These are phyloP conservation scores for Botia kubotai DNA, from an alignment of 2,797 vertebrate genomes.

Conservation along the genomic window DNA sequence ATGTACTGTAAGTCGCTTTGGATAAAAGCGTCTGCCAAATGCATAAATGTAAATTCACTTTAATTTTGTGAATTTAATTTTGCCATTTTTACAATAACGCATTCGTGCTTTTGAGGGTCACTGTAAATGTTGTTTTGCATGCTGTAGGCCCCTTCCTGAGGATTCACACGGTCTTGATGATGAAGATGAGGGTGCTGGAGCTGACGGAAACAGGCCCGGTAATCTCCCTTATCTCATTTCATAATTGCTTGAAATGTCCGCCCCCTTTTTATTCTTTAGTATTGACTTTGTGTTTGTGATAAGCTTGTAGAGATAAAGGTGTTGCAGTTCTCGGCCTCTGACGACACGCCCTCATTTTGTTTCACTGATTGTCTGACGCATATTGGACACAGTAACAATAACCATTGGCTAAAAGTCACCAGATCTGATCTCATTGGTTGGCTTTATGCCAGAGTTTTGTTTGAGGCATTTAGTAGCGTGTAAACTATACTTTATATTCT, in stretches of 20 bases:
- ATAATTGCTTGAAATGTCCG: not conserved
- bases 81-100: too few relatives aligned
- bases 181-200: constrained; percentile 53
- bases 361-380: not conserved
- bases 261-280: not conserved
- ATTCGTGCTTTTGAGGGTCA: not conserved
- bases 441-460: too few relatives aligned
- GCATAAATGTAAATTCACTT: too few relatives aligned
- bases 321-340: not conserved
- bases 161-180: constrained; percentile 62
- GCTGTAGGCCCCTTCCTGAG: constrained; percentile 75
- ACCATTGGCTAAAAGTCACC: not conserved
- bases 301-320: not conserved
- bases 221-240: constrained; percentile 10
- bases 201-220: constrained; percentile 62
- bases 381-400: not conserved
- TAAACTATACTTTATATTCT: not conserved
- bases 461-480: too few relatives aligned
- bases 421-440: not conserved
- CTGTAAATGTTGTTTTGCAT: not conserved
- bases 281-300: constrained; percentile 16
- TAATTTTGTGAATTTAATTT: too few relatives aligned
- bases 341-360: not conserved
- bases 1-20: too few relatives aligned
- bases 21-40: too few relatives aligned